These are phyloP conservation scores for Yponomeuta evonymella DNA, from an alignment of 2,888 invertebrate species.

Conservation along the genomic window DNA sequence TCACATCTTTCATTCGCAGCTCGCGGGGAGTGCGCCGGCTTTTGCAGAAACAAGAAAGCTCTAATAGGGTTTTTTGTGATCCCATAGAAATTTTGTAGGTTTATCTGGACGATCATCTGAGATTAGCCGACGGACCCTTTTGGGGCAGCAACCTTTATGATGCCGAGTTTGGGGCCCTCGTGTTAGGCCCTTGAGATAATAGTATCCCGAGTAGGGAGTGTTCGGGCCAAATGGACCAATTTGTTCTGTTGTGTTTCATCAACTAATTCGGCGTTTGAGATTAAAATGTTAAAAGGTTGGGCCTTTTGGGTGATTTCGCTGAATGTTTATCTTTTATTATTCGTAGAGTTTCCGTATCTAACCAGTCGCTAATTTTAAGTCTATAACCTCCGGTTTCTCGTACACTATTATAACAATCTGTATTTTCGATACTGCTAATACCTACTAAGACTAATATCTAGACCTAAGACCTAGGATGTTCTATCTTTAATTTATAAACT, in stretches of 20 bases:
- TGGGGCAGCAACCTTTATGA: neutral
- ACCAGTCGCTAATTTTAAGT: no score
- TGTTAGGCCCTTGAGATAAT: constrained; percentile 1
- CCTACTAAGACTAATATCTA: no score
- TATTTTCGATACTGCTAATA: no score
- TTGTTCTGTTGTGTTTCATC: constrained; percentile 2
- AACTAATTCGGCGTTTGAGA: neutral
- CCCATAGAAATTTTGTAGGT: neutral
- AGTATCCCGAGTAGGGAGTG: neutral
- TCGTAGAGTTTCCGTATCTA: no score
- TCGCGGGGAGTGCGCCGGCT: constrained; percentile 26
- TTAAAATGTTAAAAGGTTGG: neutral
- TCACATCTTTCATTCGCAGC: constrained; percentile 36
- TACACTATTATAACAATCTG: no score
- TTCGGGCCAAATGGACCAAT: neutral
- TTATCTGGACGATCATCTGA: constrained; percentile 2
- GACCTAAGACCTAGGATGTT: no score
- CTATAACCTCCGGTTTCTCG: no score
- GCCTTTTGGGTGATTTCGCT: neutral
- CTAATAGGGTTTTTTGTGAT: constrained; percentile 13
- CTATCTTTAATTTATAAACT: no score
- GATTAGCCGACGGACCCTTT: constrained; percentile 6
- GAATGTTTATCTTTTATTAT: neutral
- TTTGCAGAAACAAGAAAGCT: constrained; percentile 8
- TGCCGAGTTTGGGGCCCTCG: neutral